Percentiles rank a stretch among this genome's conserved stretches.
Evolutionary conservation across 2,113 vertebrate species (phyloP).

Genomic region (Erinaceus europaeus): DNA sequence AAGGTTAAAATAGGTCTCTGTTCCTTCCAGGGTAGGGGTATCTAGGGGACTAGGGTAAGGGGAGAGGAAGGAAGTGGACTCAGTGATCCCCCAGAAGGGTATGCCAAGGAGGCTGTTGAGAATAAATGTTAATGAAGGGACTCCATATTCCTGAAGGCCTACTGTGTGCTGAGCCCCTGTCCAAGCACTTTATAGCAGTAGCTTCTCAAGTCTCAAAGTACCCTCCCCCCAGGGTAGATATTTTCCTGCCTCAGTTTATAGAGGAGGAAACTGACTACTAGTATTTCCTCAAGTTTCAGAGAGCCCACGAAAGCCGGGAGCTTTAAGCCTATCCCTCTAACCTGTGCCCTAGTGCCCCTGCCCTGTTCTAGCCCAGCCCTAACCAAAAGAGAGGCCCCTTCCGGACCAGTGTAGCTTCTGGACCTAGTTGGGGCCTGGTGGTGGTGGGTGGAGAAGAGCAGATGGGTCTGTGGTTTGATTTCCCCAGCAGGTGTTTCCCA

Average conservation of each 20-base stretch:
- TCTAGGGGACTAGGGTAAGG: not conserved
- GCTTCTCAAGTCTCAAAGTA: not conserved
- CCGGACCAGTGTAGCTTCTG: slow-evolving; percentile 88
- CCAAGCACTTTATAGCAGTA: not conserved
- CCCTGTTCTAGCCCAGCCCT: slow-evolving; percentile 48
- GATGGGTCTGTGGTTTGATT: slow-evolving; percentile 75
- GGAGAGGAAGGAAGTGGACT: slow-evolving; percentile 26
- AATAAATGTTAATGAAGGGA: slow-evolving; percentile 83
- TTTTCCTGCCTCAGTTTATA: not conserved
- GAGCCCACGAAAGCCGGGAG: slow-evolving; percentile 10
- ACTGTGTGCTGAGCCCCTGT: not conserved
- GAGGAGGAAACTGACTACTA: slow-evolving; percentile 37
- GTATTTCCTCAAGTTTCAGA: not conserved
- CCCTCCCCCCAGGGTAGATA: not conserved
- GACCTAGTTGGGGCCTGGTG: slow-evolving; percentile 84
- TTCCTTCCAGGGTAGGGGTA: not conserved
- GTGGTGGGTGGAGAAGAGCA: slow-evolving; percentile 49
- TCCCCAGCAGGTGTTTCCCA: slow-evolving; percentile 78
- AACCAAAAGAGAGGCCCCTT: slow-evolving; percentile 81
- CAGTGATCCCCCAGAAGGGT: not conserved
- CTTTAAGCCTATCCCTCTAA: slow-evolving; percentile 25
- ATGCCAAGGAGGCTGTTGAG: slow-evolving; percentile 24
- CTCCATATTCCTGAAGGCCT: slow-evolving; percentile 85
- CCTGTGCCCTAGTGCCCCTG: slow-evolving; percentile 25
- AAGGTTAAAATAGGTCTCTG: slow-evolving; percentile 57